phyloP scores from a whole-genome alignment of 2,113 vertebrate genomes.

The Lophochroa leadbeateri region DNA sequence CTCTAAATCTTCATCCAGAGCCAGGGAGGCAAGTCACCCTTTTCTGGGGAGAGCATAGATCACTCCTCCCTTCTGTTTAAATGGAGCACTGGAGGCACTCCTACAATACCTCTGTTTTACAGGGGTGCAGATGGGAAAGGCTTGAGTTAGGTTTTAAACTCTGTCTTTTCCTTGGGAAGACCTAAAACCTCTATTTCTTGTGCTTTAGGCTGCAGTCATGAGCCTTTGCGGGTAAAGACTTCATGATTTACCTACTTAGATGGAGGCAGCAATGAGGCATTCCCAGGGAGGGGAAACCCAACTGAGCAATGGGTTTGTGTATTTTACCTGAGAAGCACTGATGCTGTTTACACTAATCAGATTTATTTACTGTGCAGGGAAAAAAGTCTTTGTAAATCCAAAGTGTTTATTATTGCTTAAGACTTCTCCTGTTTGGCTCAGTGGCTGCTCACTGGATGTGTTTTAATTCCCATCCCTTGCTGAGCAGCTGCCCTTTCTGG shows the following conservation, averaged over 20 bases:
- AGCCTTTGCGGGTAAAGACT: not conserved
- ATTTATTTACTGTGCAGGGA: slow-evolving; percentile 20
- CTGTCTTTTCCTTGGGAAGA: not conserved
- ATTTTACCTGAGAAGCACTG: not conserved
- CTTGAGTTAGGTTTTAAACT: not conserved
- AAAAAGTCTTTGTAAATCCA: not conserved
- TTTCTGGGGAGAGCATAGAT: not conserved
- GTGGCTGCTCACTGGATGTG: not conserved
- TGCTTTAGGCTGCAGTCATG: not conserved
- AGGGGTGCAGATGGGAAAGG: not conserved
- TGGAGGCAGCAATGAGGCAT: not conserved
- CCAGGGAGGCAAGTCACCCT: not conserved
- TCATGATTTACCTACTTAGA: not conserved
- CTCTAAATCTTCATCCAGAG: not conserved
- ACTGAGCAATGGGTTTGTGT: not conserved
- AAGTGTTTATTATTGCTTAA: slow-evolving; percentile 6
- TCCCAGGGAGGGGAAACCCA: not conserved
- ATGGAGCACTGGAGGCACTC: not conserved
- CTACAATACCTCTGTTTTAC: not conserved
- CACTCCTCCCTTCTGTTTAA: not conserved
- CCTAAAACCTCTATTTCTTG: not conserved
- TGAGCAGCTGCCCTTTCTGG: slow-evolving; percentile 28
- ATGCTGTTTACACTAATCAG: not conserved
- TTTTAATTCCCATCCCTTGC: not conserved
- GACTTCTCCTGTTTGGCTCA: not conserved